Conservation (phyloP, 37 sponge, comb jelly and placozoan species). For the Axinella damicornis region DNA sequence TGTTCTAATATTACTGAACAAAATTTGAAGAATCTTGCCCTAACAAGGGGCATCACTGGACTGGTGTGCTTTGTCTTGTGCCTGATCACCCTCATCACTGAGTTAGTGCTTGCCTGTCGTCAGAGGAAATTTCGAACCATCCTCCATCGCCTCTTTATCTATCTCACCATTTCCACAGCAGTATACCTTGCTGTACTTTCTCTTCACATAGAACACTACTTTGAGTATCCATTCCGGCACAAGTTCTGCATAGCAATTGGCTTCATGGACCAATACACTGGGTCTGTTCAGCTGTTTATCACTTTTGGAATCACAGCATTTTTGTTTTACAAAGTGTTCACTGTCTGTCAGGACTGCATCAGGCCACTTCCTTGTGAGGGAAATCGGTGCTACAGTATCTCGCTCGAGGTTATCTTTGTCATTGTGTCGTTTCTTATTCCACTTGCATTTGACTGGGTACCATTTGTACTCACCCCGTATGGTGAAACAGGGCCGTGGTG, state of each 20-base stretch:
- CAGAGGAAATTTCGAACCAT: neutral
- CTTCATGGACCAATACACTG: constrained; percentile 23
- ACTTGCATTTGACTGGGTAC: neutral
- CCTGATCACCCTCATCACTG: neutral
- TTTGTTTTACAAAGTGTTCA: neutral
- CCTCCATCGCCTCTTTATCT: constrained; percentile 22
- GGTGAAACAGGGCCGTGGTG: constrained; percentile 21
- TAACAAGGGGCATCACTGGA: constrained; percentile 15
- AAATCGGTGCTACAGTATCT: neutral
- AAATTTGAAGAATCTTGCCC: neutral
- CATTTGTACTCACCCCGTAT: neutral
- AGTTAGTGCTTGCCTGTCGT: neutral
- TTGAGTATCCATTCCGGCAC: too few relatives aligned
- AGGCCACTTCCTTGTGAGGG: neutral
- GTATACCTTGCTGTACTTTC: neutral
- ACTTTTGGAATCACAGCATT: neutral
- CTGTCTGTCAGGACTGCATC: neutral
- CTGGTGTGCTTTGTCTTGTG: neutral
- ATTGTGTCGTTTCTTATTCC: neutral
- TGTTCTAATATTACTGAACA: neutral
- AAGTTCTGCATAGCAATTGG: constrained; percentile 9
- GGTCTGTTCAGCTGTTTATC: constrained; percentile 12
- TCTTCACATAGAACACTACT: constrained; percentile 10
- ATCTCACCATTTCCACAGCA: constrained; percentile 4
- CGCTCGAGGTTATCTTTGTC: neutral